Base-by-base conservation (phyloP, 2,888 invertebrate species). In the Latheticus oryzae region DNA sequence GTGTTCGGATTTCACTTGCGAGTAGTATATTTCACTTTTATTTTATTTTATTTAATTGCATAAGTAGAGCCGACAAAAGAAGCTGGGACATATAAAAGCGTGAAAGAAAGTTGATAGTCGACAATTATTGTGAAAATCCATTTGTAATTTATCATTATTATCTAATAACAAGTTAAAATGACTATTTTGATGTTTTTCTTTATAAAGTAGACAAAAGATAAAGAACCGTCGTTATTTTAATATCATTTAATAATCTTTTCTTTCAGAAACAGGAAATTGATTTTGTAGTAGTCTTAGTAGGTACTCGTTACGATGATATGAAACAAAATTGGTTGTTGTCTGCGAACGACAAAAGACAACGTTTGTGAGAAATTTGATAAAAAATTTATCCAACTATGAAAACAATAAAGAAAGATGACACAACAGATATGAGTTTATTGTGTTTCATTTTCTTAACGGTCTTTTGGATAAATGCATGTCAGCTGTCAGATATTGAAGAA, bases 331-430 rank as follows among this genome's bases (percentile, higher is more conserved):
- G 40, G 37, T 17, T 26, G 38, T 38, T 47, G 19, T 19, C 48
- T 30, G 28, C 26, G 11, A 50, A 35, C 43, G 43, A 35, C 43
- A 43, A 28, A 28, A 23, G 26, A 24, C 40, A 38, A 12, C 26
- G 16, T 23, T 13, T n/a, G 30, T 19, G 13, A 35, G 26, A 35
- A 47, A 45, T 54, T 35, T 45, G 47, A 55, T 55, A 47, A 47
- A 47, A 55, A 35, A 47, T 47, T 23, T 38, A 47, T 47, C 54
- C 45, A 54, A 23, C 53, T 43, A 53, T 53, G 53, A 53, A 53
- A 55, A 47, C 47, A 55, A 45, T 52, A 52, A 51, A 40, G 21
- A 13, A 15, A 28, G 51, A 51, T 51, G 51, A 51, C 51, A 51
- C 30, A 51, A 51, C 40, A 42, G 33, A 52, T 52, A 52, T 16